Percentiles rank a stretch among this genome's conserved stretches.
phyloP scores from a whole-genome alignment of 2,888 invertebrate genomes.

The Heterodera filipjevi region DNA sequence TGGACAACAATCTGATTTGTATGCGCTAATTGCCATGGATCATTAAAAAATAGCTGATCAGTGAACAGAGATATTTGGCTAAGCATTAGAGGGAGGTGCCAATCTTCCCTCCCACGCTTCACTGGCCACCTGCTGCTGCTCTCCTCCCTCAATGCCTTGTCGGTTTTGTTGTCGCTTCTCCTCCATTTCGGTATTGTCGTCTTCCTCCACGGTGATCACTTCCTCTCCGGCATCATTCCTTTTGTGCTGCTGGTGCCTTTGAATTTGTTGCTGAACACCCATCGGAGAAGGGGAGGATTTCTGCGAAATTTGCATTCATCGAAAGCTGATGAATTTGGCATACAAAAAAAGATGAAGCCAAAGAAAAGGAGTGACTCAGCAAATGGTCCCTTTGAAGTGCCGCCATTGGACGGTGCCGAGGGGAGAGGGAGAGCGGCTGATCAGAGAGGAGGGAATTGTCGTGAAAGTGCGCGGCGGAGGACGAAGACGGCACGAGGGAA shows the following conservation, averaged over 20 bases:
- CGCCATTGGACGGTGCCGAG: not conserved
- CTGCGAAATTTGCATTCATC: not conserved
- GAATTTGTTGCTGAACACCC: not conserved
- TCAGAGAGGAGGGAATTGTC: not conserved
- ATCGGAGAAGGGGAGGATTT: not conserved
- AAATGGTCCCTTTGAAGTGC: not conserved
- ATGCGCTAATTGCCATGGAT: too few species aligned
- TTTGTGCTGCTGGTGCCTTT: not conserved
- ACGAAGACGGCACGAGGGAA: not conserved
- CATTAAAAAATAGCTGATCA: too few species aligned
- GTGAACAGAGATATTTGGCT: too few species aligned
- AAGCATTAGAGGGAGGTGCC: too few species aligned
- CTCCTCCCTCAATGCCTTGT: not conserved
- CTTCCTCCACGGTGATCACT: conserved; percentile 4
- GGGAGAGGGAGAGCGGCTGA: not conserved
- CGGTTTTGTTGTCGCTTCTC: not conserved
- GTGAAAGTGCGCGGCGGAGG: not conserved
- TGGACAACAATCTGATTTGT: too few species aligned
- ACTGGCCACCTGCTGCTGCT: too few species aligned
- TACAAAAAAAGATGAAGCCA: not conserved
- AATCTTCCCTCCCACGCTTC: too few species aligned
- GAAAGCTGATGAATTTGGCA: not conserved
- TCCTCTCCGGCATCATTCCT: not conserved
- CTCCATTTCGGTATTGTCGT: not conserved
- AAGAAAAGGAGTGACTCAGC: not conserved